Conservation (phyloP, 2,888 invertebrate species). For the Pachycephus smyrnensis region DNA sequence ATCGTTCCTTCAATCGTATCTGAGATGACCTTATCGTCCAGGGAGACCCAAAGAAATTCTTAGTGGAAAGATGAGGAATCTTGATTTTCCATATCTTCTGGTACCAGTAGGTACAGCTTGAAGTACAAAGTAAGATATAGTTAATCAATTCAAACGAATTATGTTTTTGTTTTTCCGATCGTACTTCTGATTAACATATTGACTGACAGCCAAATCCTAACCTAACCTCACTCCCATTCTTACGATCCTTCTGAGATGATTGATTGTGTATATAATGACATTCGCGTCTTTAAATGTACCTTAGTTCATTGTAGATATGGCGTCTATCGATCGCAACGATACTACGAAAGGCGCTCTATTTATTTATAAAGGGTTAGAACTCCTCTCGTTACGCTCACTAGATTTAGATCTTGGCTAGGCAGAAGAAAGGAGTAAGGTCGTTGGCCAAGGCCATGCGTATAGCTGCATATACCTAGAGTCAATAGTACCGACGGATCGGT, state of each 20-base stretch:
- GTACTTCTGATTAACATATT: not conserved
- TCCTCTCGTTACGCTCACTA: not conserved
- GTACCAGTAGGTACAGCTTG: too few relatives aligned
- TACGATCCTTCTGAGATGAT: not conserved
- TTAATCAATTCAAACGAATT: not conserved
- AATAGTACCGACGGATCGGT: not conserved
- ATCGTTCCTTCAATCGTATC: not conserved
- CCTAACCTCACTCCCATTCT: not conserved
- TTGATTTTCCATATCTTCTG: not conserved
- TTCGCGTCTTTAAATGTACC: not conserved
- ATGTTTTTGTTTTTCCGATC: not conserved
- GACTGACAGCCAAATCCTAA: not conserved
- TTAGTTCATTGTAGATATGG: too few relatives aligned
- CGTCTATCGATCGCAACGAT: not conserved
- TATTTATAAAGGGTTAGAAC: not conserved
- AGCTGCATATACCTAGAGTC: not conserved
- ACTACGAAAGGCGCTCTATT: not conserved
- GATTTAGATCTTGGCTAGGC: slow-evolving; percentile 19
- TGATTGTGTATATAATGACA: not conserved
- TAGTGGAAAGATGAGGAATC: not conserved
- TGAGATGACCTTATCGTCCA: not conserved
- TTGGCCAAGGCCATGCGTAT: slow-evolving; percentile 41
- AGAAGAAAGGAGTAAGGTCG: slow-evolving; percentile 47
- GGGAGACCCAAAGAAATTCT: not conserved
- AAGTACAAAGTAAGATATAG: not conserved